phyloP scores from a whole-genome alignment of 2,113 vertebrate genomes.

The Lagopus muta region DNA sequence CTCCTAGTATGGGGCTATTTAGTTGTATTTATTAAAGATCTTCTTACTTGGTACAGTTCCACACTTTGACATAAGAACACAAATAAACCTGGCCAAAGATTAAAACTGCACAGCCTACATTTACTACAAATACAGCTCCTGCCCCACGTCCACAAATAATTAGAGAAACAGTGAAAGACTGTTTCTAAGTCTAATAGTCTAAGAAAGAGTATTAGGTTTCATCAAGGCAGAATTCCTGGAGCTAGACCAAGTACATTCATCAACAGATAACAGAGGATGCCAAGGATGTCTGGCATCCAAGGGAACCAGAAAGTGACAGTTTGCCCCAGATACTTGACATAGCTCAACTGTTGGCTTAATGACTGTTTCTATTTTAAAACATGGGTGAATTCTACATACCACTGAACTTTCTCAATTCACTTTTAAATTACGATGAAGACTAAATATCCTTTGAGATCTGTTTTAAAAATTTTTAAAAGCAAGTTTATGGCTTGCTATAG shows the following conservation, averaged over 20 bases:
- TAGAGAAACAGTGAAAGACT: background rate
- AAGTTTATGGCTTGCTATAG: background rate
- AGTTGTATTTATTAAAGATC: background rate
- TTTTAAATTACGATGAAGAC: background rate
- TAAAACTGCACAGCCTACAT: background rate
- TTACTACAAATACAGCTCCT: background rate
- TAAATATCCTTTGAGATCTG: background rate
- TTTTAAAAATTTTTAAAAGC: background rate
- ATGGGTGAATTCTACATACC: background rate
- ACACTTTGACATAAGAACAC: background rate
- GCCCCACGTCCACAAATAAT: background rate
- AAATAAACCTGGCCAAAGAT: background rate
- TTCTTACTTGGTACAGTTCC: background rate
- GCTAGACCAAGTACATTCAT: background rate
- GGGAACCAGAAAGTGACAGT: background rate
- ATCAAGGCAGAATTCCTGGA: background rate
- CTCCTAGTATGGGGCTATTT: background rate
- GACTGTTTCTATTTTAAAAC: slow-evolving; percentile 21
- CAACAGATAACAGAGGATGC: background rate
- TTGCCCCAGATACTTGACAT: background rate
- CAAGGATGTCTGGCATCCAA: slow-evolving; percentile 17
- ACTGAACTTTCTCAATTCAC: background rate
- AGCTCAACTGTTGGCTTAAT: background rate
- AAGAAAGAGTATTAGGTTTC: background rate
- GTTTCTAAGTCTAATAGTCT: background rate